Evolutionary conservation across 2,797 vertebrate genomes (phyloP), one percentile per base, ranked within the genome.

Genomic region (Lutjanus argentimaculatus): DNA sequence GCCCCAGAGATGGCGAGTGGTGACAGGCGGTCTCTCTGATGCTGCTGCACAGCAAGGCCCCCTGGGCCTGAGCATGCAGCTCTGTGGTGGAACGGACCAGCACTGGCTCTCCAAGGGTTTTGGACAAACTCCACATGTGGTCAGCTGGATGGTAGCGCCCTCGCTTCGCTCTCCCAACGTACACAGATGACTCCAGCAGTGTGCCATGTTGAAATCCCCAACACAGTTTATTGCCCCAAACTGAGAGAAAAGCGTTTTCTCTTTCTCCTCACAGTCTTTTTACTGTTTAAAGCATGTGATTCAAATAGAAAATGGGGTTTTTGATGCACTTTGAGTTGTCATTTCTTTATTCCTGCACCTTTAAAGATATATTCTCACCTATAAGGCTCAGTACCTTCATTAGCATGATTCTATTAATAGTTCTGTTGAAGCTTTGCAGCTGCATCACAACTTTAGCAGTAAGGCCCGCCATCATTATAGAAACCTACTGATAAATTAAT

Each of bases 121-220:
- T 93, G 92, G 92, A 88, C 76, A 0, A 43, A 19, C 80, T 89
- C 90, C 94, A 93, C 79, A 46, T 90, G 91, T 80, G 88, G 92
- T 93, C 89, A 88, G 91, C 85, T 80, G 67, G 67, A 90, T 89
- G 87, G 91, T 59, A 87, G 93, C 87, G 85, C 89, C 91, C 91
- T 90, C 74, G 83, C 86, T 92, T 82, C 59, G 6, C 77, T 87
- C 80, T 75, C 79, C 88, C 84, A 86, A 79, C 79, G 56, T 58
- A 84, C 83, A 89, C 87, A 85, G 57, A 86, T 51, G 85, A 91
- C 86, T 90, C 76, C 75, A 36, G 73, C 42, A 64, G 81, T 21
- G 48, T 30, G 77, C 80, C 78, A 59, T 75, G 80, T 76, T 6
- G 43, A 87, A 91, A 89, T 67, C 75, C 74, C 72, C 67, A 19